Conservation (phyloP, 2,888 invertebrate genomes). For the Taenaris catops region DNA sequence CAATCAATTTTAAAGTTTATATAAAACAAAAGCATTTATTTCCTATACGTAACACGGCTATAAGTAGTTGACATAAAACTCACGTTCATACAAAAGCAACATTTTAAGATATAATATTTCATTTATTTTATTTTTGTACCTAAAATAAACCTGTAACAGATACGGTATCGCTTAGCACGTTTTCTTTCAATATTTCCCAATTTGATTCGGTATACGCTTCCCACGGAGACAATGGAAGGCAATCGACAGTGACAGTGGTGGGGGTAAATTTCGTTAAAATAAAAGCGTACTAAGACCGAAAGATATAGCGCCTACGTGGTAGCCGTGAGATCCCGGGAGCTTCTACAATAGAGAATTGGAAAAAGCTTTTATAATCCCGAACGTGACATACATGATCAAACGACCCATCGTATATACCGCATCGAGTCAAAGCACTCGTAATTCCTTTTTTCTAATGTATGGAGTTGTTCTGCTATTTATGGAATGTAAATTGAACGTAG, state of each 20-base stretch:
- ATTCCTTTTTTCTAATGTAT: slow-evolving; percentile 46
- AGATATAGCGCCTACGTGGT: slow-evolving; percentile 79
- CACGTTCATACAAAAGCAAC: too few species aligned
- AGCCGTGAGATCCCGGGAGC: slow-evolving; percentile 61
- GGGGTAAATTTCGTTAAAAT: slow-evolving; percentile 78
- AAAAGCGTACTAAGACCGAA: slow-evolving; percentile 73
- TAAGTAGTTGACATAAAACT: too few species aligned
- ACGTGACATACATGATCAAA: slow-evolving; percentile 75
- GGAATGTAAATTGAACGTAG: too few species aligned
- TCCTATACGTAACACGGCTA: too few species aligned
- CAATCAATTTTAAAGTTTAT: too few species aligned
- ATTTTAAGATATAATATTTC: too few species aligned
- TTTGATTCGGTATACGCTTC: slow-evolving; percentile 61
- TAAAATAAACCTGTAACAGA: slow-evolving; percentile 31
- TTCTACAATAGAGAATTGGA: slow-evolving; percentile 76
- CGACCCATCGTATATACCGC: slow-evolving; percentile 29
- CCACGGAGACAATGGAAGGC: slow-evolving; percentile 70
- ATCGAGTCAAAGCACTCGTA: slow-evolving; percentile 26
- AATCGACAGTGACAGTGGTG: slow-evolving; percentile 71
- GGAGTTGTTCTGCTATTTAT: slow-evolving; percentile 20
- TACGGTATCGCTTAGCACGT: slow-evolving; percentile 59
- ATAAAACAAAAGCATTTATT: too few species aligned
- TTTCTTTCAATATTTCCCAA: slow-evolving; percentile 76
- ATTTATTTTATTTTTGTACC: slow-evolving; percentile 14
- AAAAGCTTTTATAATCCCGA: slow-evolving; percentile 79